Evolutionary conservation across 2,888 invertebrate species (phyloP), one percentile per base, ranked within the genome.

Genomic region (Drosophila greeni): DNA sequence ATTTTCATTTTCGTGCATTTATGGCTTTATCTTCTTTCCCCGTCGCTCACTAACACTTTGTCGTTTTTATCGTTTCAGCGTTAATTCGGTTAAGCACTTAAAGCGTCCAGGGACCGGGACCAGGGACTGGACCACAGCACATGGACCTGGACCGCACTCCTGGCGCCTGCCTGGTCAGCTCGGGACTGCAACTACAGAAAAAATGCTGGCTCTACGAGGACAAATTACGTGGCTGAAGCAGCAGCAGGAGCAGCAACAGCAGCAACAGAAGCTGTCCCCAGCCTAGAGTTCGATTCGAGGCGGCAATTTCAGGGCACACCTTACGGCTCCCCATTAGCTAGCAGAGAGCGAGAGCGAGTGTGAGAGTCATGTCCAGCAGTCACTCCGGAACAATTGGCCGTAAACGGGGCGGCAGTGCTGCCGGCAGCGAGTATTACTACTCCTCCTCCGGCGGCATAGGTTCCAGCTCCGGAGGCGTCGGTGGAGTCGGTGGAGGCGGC

Each of bases 351-450:
- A 20, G 12, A 37, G 2, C 11, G 5, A 18, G 37, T 5, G 3
- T 1, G 14, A 39, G 18, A 14, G 31, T 55, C 70, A 89, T 89
- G 89, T 89, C 89, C 74, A 89, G 88, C 76, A 89, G 89, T 74
- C 89, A 89, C 84, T 89, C 89, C 66, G 88, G 89, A 54, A 88
- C 89, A 73, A 88, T 88, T 80, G 89, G 89, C 72, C 87, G 89
- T 77, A 88, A 88, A 74, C 88, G 88, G 73, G 86, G 86, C 75
- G 82, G 86, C 75, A 86, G 87, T 66, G 87, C 88, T 48, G 82
- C 74, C 16, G 76, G 87, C 74, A 86, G 87, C 55, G 87, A 87
- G 66, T 87, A 87, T 74, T 88, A 87, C 74, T 87, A 85, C 67
- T 84, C 83, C 40, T 45, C 62, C 37, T 45, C 62, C 53, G 51